Conservation (phyloP, 2,888 invertebrate genomes). For the Oscheius myriophilus region DNA sequence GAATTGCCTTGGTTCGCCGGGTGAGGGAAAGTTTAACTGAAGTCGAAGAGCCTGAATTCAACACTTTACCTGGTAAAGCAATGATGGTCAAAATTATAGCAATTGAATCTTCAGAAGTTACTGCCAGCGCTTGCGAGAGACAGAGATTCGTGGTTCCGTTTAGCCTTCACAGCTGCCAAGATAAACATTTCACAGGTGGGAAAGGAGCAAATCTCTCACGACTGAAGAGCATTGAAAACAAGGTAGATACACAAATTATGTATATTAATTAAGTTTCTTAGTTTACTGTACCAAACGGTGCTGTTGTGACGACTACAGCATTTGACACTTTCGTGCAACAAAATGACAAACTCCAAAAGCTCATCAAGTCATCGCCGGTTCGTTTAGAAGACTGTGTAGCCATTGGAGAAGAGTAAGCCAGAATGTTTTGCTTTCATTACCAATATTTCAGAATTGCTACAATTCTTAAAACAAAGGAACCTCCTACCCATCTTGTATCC, state of each 20-base stretch:
- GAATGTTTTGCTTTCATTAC: not conserved
- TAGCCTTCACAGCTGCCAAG: slow-evolving; percentile 62
- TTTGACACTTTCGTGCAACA: slow-evolving; percentile 46
- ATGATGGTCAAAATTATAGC: not conserved
- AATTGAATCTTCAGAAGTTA: slow-evolving; percentile 12
- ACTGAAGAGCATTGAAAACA: slow-evolving; percentile 73
- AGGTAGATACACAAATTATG: slow-evolving; percentile 21
- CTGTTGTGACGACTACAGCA: slow-evolving; percentile 58
- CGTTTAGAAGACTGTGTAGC: slow-evolving; percentile 13
- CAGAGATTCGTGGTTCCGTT: slow-evolving; percentile 48
- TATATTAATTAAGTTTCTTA: slow-evolving; percentile 19
- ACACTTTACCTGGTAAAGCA: slow-evolving; percentile 31
- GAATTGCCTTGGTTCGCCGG: slow-evolving; percentile 36
- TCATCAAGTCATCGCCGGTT: not conserved
- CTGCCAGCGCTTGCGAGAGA: slow-evolving; percentile 31
- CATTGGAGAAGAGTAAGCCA: slow-evolving; percentile 25
- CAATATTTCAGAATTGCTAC: not conserved
- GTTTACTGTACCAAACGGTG: slow-evolving; percentile 58
- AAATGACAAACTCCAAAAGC: slow-evolving; percentile 35
- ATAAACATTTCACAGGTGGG: slow-evolving; percentile 78
- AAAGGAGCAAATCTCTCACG: slow-evolving; percentile 83
- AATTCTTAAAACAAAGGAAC: slow-evolving; percentile 3
- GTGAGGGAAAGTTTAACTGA: slow-evolving; percentile 24
- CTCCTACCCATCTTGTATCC: not conserved
- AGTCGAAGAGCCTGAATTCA: slow-evolving; percentile 5